phyloP scores from a whole-genome alignment of 2,888 invertebrate genomes.

The Brassicogethes aeneus region DNA sequence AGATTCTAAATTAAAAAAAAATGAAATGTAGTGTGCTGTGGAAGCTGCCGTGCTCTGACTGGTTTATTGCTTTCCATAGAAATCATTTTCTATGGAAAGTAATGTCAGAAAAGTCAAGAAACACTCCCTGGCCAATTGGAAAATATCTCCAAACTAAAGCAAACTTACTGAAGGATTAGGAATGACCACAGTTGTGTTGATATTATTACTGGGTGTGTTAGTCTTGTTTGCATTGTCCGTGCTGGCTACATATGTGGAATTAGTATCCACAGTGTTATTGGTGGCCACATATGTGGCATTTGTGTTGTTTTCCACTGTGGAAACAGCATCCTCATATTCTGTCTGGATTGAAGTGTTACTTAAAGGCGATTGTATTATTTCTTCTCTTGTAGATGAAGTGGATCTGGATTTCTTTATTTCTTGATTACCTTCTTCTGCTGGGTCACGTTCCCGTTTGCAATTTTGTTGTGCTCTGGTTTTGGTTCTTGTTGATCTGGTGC shows the following conservation, averaged over 20 bases:
- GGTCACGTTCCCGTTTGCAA: neutral
- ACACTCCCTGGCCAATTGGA: too few relatives aligned
- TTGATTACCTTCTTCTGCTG: neutral
- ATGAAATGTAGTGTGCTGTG: too few relatives aligned
- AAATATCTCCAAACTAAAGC: too few relatives aligned
- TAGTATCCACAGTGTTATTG: neutral
- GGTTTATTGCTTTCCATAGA: too few relatives aligned
- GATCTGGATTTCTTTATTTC: constrained; percentile 19
- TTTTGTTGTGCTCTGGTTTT: constrained; percentile 1
- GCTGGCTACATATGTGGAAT: constrained; percentile 1
- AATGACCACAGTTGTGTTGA: constrained; percentile 18
- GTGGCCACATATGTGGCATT: constrained; percentile 13
- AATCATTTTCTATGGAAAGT: too few relatives aligned
- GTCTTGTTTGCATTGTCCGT: neutral
- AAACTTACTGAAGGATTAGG: constrained; percentile 17
- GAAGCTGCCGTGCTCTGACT: too few relatives aligned
- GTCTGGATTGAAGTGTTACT: constrained; percentile 24
- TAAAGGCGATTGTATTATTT: constrained; percentile 8
- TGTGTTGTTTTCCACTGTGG: constrained; percentile 12
- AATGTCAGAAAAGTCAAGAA: too few relatives aligned
- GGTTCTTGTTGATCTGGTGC: constrained; percentile 9
- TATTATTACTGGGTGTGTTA: neutral
- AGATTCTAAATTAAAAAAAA: too few relatives aligned
- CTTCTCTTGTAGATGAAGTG: too few relatives aligned
- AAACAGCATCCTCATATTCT: constrained; percentile 41